Evolutionary conservation across 1,140 invertebrate genomes (phyloP), one percentile per base, ranked within the genome.

Genomic region (Steinernema khuongi): DNA sequence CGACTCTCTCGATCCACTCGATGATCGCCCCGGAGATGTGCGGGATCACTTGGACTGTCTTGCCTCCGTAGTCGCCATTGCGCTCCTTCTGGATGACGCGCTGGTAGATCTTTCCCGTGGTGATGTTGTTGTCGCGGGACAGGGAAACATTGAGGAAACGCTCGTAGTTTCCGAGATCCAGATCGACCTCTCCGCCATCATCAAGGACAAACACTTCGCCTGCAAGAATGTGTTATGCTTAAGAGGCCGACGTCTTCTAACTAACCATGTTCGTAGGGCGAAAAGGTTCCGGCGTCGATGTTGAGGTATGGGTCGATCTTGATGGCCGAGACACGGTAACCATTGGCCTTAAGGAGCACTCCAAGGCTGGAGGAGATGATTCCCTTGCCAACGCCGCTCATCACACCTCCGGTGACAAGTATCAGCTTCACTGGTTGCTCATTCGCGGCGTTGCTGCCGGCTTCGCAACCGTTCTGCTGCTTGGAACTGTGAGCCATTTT

Each of bases 291-390:
- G 80, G 96, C 96, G 88, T 99, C 96, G 77, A 97, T 94, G 86
- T 99, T 99, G 69, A 98, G 94, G 85, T 99, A 99, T 0, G 96
- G 96, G 87, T 99, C 96, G 83, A 99, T 99, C 89, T 99, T 99
- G 79, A 99, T 98, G 18, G 93, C 92, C 26, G 95, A 97, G 1
- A 97, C 94, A 22, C 50, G 50, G 50, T 70, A 33, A 29, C 69
- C 69, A 32, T 41, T 43, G 30, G 69, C 41, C 69, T 70, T 70
- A 32, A 70, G 41, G 60, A 28, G 26, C 1, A 67, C 30, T 67
- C 68, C 66, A 43, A 43, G 31, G 43, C 66, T 68, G 72, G 66
- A 2, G 31, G n/a, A 66, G 72, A 68, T 74, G 87, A 70, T 92
- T 92, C 79, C 91, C 90, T 87, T 93, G 91, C 41, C 50, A 60